Percentiles rank a stretch among this genome's conserved stretches.
Conservation (phyloP, 1,140 invertebrate species). For the Brachionus manjavacas region DNA sequence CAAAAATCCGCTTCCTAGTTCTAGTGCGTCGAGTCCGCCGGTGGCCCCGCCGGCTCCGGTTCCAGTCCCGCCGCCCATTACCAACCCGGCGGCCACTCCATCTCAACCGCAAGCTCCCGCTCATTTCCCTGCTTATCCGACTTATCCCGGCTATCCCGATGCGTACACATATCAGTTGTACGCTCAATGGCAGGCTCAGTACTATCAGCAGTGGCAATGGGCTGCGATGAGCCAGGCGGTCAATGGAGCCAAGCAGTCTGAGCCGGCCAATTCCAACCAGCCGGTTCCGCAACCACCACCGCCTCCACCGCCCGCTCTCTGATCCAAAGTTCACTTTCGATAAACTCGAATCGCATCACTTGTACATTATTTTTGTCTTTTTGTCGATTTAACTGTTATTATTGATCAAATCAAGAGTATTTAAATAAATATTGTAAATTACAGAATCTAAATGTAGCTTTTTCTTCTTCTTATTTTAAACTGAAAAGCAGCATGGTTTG, state of each 20-base stretch:
- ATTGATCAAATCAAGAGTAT: neutral
- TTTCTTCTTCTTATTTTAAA: neutral
- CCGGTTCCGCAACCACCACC: neutral
- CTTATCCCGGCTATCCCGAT: neutral
- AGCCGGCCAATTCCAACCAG: neutral
- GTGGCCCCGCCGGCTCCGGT: neutral
- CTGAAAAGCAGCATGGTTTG: neutral
- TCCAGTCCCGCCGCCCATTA: neutral
- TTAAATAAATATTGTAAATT: neutral
- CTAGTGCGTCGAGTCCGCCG: neutral
- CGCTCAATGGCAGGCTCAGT: conserved; percentile 31
- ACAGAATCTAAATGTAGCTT: neutral
- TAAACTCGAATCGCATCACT: neutral
- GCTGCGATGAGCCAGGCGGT: neutral
- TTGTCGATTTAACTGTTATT: neutral
- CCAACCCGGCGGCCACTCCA: neutral
- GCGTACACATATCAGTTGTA: neutral
- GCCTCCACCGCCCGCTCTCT: neutral
- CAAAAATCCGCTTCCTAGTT: neutral
- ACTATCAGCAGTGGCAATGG: conserved; percentile 33
- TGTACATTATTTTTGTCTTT: conserved; percentile 2
- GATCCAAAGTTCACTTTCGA: neutral
- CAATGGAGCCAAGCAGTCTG: neutral
- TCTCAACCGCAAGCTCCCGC: neutral
- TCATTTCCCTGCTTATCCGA: neutral